These are phyloP conservation scores for Malurus melanocephalus DNA, from an alignment of 2,113 vertebrate species.

Conservation along the genomic window DNA sequence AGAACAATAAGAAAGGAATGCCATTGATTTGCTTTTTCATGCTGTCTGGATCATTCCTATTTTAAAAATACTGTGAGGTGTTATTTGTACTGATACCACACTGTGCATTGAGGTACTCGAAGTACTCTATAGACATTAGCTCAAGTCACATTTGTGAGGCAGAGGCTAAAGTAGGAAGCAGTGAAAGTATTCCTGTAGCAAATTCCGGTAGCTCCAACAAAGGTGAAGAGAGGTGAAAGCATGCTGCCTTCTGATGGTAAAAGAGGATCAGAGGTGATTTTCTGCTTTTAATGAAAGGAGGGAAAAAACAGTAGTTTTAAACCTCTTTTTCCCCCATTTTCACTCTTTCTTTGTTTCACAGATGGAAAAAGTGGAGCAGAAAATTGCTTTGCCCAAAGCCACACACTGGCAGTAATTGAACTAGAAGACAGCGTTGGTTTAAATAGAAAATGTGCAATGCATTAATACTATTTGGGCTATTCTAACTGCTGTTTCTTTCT, in stretches of 20 bases:
- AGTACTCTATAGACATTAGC: background rate
- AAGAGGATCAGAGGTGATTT: background rate
- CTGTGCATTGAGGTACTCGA: background rate
- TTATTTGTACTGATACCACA: background rate
- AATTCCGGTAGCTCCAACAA: background rate
- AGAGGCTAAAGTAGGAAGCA: background rate
- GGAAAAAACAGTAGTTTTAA: background rate
- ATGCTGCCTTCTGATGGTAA: background rate
- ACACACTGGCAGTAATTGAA: conserved; percentile 39
- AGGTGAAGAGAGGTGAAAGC: background rate
- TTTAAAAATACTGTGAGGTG: background rate
- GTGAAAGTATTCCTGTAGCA: background rate
- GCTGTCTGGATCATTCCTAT: background rate
- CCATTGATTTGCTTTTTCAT: background rate
- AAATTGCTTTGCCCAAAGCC: conserved; percentile 51
- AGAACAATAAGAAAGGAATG: background rate
- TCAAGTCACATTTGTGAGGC: background rate
- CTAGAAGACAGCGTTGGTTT: background rate
- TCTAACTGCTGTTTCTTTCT: background rate
- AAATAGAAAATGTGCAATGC: background rate
- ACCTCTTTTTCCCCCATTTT: background rate
- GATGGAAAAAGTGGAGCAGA: conserved; percentile 61
- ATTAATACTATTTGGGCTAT: background rate
- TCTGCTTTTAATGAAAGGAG: background rate
- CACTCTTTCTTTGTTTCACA: conserved; percentile 18